A percentile compares a stretch with the other conserved stretches of the same genome.
Conservation (phyloP, 2,888 invertebrate species). For the Chrysolina haemoptera region DNA sequence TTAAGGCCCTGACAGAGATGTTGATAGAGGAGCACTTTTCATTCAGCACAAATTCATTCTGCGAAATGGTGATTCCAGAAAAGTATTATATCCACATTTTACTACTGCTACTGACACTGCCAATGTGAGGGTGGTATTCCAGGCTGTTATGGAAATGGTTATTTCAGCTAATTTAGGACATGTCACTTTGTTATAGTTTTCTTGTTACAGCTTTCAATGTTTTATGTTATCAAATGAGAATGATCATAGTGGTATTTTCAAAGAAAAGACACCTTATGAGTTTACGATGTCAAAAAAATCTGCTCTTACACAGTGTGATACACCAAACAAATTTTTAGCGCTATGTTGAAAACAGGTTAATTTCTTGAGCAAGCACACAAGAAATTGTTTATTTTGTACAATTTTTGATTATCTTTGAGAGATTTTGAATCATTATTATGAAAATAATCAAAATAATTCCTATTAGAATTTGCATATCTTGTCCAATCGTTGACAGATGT, state of each 20-base stretch:
- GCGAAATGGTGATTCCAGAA: conserved; percentile 73
- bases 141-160: conserved; percentile 78
- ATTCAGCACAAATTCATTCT: conserved; percentile 76
- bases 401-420: no score
- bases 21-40: conserved; percentile 76
- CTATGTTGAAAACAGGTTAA: no score
- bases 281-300: background rate
- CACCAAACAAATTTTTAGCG: no score
- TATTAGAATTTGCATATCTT: no score
- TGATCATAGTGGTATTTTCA: background rate
- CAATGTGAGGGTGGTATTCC: conserved; percentile 78
- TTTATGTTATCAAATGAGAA: background rate
- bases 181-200: conserved; percentile 70
- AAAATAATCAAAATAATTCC: no score
- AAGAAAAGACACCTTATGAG: background rate
- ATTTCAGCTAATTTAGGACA: conserved; percentile 76
- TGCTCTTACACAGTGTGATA: no score
- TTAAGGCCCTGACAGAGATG: conserved; percentile 75
- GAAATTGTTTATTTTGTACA: no score
- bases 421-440: no score
- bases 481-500: no score
- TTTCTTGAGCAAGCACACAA: no score
- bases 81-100: conserved; percentile 77
- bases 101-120: conserved; percentile 79
- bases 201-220: conserved; percentile 1